Evolutionary conservation across 92 coral and sea anemone genomes (phyloP).

Genomic region (Isaurus tuberculatus): DNA sequence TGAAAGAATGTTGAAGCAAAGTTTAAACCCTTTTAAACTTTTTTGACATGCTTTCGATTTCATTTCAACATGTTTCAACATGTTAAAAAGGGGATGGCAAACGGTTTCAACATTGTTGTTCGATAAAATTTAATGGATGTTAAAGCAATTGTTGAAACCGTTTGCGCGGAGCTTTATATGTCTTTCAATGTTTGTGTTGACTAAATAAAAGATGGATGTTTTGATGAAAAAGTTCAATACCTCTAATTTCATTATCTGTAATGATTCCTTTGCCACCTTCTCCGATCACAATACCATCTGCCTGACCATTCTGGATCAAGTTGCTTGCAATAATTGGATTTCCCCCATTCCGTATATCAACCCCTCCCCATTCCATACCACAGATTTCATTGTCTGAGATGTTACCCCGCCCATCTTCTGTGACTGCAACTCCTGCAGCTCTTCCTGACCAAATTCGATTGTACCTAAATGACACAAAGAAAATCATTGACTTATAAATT

Average conservation of each 20-base stretch:
- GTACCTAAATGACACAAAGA: conserved; percentile 56
- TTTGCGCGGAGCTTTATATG: too few relatives aligned
- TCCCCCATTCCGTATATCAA: conserved; percentile 96
- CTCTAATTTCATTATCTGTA: conserved; percentile 91
- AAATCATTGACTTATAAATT: background rate
- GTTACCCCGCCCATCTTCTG: conserved; percentile 96
- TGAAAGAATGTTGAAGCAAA: too few relatives aligned
- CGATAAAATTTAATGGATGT: too few relatives aligned
- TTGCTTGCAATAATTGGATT: conserved; percentile 89
- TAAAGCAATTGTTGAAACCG: too few relatives aligned
- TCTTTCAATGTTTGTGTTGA: too few relatives aligned
- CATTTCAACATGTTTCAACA: too few relatives aligned
- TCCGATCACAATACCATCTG: conserved; percentile 93
- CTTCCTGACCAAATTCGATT: conserved; percentile 98
- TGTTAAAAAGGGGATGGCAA: too few relatives aligned
- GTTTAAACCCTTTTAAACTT: too few relatives aligned
- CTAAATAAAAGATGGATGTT: too few relatives aligned
- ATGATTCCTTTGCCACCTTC: conserved; percentile 92
- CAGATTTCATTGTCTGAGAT: conserved; percentile 90
- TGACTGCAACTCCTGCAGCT: conserved; percentile 98
- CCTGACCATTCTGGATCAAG: conserved; percentile 91
- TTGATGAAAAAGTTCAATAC: too few relatives aligned
- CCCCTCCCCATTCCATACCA: conserved; percentile 99
- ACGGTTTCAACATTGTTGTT: too few relatives aligned
- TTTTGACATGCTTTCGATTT: too few relatives aligned